Conservation (phyloP, 1,140 invertebrate genomes). For the Alviniconcha marisindica region DNA sequence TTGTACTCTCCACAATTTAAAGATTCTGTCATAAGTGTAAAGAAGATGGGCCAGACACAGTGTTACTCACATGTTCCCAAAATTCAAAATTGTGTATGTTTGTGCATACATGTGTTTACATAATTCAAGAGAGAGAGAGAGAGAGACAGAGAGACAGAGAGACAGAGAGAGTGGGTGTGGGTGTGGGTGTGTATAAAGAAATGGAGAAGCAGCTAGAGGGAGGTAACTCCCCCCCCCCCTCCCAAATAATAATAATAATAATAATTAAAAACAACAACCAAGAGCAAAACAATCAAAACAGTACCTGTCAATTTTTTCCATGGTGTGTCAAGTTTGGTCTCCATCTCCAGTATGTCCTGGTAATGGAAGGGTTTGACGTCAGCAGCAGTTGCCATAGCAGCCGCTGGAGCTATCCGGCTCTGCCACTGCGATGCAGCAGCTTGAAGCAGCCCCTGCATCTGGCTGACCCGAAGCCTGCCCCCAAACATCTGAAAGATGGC, state of each 20-base stretch:
- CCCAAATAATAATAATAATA: neutral
- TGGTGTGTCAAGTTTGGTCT: conserved; percentile 63
- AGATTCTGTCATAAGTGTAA: no score
- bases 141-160: no score
- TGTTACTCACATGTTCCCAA: no score
- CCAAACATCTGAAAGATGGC: conserved; percentile 23
- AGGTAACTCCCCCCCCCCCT: neutral
- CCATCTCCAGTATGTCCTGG: conserved; percentile 74
- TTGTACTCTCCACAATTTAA: no score
- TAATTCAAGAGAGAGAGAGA: no score
- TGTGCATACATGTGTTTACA: neutral
- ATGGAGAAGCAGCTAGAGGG: neutral
- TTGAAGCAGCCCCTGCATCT: conserved; percentile 9
- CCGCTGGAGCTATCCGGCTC: neutral
- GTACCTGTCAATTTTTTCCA: conserved; percentile 74
- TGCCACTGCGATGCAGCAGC: conserved; percentile 12
- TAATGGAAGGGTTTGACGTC: conserved; percentile 73
- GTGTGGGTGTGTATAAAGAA: no score
- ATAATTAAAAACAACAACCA: neutral
- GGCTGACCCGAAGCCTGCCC: conserved; percentile 1
- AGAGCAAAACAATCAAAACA: neutral
- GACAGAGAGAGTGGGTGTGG: neutral
- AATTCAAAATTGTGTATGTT: neutral
- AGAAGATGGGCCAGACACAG: no score
- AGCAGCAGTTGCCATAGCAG: conserved; percentile 52